A percentile compares a stretch with the other conserved stretches of the same genome.
These are phyloP conservation scores for Ceraclea dissimilis DNA, from an alignment of 2,888 invertebrate species.

Conservation along the genomic window DNA sequence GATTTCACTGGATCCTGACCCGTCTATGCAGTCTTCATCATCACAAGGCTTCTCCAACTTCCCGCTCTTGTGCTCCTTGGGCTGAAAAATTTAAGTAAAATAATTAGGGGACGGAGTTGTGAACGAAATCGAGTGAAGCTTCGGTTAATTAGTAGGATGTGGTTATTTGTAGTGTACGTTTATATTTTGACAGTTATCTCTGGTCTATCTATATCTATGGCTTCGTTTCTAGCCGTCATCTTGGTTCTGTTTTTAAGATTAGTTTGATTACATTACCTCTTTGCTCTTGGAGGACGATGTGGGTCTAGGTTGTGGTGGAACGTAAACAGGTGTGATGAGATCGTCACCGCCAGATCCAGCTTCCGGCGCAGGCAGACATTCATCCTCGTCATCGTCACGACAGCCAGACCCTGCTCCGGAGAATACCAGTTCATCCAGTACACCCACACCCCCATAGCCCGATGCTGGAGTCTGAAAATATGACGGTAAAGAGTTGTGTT, in stretches of 20 bases:
- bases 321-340: constrained; percentile 86
- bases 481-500: constrained; percentile 9
- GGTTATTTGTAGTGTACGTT: too few species aligned
- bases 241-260: too few species aligned
- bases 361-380: constrained; percentile 77
- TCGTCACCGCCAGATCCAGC: constrained; percentile 84
- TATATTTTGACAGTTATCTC: too few species aligned
- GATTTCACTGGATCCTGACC: constrained; percentile 65
- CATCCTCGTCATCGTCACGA: constrained; percentile 86
- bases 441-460: constrained; percentile 57
- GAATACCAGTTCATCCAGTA: constrained; percentile 84
- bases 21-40: constrained; percentile 80
- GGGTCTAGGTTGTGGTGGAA: constrained; percentile 68
- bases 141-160: too few species aligned
- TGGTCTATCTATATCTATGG: too few species aligned
- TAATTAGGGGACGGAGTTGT: too few species aligned
- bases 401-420: constrained; percentile 90
- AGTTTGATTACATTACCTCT: constrained; percentile 21
- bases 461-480: constrained; percentile 79
- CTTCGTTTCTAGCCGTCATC: too few species aligned
- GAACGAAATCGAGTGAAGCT: too few species aligned
- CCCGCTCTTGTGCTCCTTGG: constrained; percentile 29
- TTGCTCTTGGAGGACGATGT: constrained; percentile 33
- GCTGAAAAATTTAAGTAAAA: neutral
- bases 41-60: constrained; percentile 58